Conservation (phyloP, 1,140 invertebrate genomes). For the Pemphigus obesinymphae region DNA sequence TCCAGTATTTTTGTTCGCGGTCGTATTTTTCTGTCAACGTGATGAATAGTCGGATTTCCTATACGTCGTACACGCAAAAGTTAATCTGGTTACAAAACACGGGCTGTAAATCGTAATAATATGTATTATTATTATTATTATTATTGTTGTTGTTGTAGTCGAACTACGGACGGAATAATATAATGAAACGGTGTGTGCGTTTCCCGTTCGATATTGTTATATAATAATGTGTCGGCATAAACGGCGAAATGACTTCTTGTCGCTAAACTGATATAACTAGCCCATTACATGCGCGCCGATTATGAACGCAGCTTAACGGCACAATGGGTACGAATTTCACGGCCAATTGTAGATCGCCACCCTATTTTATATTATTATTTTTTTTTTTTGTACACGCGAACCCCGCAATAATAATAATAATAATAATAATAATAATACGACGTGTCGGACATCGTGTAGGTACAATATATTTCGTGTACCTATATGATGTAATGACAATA, state of each 20-base stretch:
- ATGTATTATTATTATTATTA: no score
- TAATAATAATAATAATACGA: slow-evolving; percentile 32
- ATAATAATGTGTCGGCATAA: slow-evolving; percentile 26
- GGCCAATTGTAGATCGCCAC: slow-evolving; percentile 38
- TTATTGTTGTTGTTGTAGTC: not conserved
- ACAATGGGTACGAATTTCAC: slow-evolving; percentile 38
- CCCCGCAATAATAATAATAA: not conserved
- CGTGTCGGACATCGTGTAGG: not conserved
- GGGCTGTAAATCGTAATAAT: not conserved
- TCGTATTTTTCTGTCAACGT: slow-evolving; percentile 21
- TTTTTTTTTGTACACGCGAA: slow-evolving; percentile 15
- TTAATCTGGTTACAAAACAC: slow-evolving; percentile 34
- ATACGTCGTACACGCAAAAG: slow-evolving; percentile 22
- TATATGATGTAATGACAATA: slow-evolving; percentile 32
- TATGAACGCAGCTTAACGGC: slow-evolving; percentile 35
- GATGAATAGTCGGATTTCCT: slow-evolving; percentile 32
- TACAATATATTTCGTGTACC: not conserved
- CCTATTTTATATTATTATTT: no score
- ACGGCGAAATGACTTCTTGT: slow-evolving; percentile 36
- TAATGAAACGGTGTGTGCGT: not conserved
- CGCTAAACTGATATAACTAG: slow-evolving; percentile 10
- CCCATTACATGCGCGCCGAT: slow-evolving; percentile 24
- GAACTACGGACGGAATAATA: not conserved
- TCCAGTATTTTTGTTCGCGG: slow-evolving; percentile 31
- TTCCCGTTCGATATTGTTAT: slow-evolving; percentile 30